Conservation (phyloP, 1,140 invertebrate species). For the Bombus polaris region DNA sequence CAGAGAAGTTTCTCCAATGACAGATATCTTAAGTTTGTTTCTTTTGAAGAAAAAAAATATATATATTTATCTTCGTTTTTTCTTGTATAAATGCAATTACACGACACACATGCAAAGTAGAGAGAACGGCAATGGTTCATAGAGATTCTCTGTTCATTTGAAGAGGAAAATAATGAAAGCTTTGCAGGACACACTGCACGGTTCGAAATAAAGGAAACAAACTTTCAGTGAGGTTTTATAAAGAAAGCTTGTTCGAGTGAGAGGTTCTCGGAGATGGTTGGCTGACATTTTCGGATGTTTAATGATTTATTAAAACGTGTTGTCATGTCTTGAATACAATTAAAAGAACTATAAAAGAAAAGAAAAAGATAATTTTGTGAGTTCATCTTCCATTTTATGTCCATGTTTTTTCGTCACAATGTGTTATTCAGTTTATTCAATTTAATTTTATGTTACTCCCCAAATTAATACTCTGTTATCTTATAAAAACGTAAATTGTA, state of each 20-base stretch:
- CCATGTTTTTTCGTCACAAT: background rate
- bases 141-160: constrained; percentile 66
- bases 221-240: constrained; percentile 63
- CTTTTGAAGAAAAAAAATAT: constrained; percentile 49
- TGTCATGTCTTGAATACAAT: constrained; percentile 80
- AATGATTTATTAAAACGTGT: constrained; percentile 80
- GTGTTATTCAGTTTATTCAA: background rate
- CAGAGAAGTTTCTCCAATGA: constrained; percentile 61
- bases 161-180: constrained; percentile 28
- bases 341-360: constrained; percentile 68
- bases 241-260: constrained; percentile 64
- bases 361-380: constrained; percentile 1
- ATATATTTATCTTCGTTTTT: constrained; percentile 69
- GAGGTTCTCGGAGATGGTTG: constrained; percentile 71
- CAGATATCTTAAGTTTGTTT: constrained; percentile 75
- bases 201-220: constrained; percentile 57
- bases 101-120: constrained; percentile 71
- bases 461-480: background rate
- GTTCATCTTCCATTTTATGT: background rate
- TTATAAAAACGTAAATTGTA: constrained; percentile 5
- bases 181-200: constrained; percentile 42
- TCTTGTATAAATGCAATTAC: constrained; percentile 71
- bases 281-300: constrained; percentile 77
- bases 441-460: background rate
- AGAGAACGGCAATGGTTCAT: constrained; percentile 64